These are phyloP conservation scores for Ormia ochracea DNA, from an alignment of 2,888 invertebrate genomes.

Conservation along the genomic window DNA sequence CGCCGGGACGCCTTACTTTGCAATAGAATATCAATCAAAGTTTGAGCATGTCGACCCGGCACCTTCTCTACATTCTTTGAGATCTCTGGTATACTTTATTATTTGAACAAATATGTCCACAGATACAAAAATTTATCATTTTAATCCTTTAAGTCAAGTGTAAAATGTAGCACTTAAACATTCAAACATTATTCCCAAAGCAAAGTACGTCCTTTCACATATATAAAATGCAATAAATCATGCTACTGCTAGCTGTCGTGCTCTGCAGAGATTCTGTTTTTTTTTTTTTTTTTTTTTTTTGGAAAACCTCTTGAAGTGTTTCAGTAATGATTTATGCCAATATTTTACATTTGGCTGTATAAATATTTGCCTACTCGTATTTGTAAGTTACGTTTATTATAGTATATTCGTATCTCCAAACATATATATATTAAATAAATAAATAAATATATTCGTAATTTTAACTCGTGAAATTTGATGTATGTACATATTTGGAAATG, in stretches of 20 bases:
- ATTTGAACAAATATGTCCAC: background rate
- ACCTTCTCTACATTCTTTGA: no score
- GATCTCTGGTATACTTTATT: background rate
- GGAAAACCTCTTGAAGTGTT: conserved; percentile 14
- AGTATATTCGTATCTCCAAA: no score
- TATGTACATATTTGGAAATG: no score
- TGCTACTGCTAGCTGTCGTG: conserved; percentile 18
- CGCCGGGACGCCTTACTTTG: no score
- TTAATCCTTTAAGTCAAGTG: conserved; percentile 60
- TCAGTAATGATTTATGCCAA: conserved; percentile 57
- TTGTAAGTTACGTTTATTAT: conserved; percentile 2
- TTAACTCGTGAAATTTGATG: no score
- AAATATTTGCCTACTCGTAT: conserved; percentile 57
- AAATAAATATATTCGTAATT: no score
- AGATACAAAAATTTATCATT: background rate
- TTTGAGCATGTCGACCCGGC: no score
- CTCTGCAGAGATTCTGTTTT: conserved; percentile 32
- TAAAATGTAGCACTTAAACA: conserved; percentile 61
- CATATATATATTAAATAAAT: no score
- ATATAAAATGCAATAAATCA: conserved; percentile 45
- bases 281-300: no score
- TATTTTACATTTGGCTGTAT: conserved; percentile 12
- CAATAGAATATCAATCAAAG: no score
- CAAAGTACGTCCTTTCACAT: conserved; percentile 25
- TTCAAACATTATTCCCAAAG: conserved; percentile 21